Base-by-base conservation (phyloP, 1,140 invertebrate species). In the Spodoptera frugiperda region DNA sequence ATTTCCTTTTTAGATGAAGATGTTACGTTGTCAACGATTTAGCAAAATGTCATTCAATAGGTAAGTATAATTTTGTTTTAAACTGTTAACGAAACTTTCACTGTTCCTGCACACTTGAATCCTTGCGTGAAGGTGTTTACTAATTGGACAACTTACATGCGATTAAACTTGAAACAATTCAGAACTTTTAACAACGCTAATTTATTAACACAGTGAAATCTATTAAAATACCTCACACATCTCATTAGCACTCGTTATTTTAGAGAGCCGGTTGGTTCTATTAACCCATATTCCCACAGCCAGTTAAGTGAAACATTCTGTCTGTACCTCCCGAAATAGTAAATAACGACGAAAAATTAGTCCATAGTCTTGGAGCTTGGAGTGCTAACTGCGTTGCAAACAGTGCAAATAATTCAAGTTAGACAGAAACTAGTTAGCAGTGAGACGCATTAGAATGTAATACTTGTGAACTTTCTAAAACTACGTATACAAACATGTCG, bases 361-460 rank as follows among this genome's bases (percentile, higher is more conserved):
- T 6, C 14, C 57, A 6, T 17, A 44, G n/a, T 15, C n/a, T 61
- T 15, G 33, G 8, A 44, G 57, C 57, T 61, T 30, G 15, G 30
- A 44, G 33, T 73, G 71, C 54, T 59, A 73, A 73, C 55, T 73
- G 39, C 55, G 71, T 19, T 73, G 71, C 55, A 57, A 55, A 57
- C 8, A 67, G 39, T 67, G 17, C 33, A 33, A 70, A 53, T 51
- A 51, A 70, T 25, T 61, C 30, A 10, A 44, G 8, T 61, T 44
- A 44, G 8, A 3, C 17, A 61, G 14, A 44, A 44, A 61, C 33
- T 61, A n/a, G 57, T 44, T 15, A 6, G 39, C 39, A 61, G 39
- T 44, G 33, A 44, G 25, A 33, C 57, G 57, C 33, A 61, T 19
- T 61, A 61, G 6, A 11, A 39, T 4, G 11, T 15, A 53, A 17